phyloP scores from a whole-genome alignment of 2,113 vertebrate genomes.

The Onychostoma macrolepis region DNA sequence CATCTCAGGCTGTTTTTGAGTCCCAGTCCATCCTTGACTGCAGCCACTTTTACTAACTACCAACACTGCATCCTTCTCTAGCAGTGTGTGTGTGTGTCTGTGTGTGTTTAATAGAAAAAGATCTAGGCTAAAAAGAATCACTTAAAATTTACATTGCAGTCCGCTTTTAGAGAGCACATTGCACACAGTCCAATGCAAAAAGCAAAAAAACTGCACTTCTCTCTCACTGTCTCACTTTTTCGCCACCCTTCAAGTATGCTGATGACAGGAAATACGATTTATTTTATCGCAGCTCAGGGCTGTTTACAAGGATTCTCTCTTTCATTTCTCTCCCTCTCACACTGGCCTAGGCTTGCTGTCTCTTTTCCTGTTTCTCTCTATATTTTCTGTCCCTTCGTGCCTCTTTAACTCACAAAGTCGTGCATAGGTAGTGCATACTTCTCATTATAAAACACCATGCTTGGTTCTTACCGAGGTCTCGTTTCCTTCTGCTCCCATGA shows the following conservation, averaged over 20 bases:
- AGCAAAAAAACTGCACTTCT: background rate
- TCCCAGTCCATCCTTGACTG: background rate
- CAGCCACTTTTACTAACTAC: background rate
- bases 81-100: background rate
- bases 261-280: conserved; percentile 26
- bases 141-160: conserved; percentile 6
- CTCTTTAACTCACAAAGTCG: background rate
- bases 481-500: conserved; percentile 5
- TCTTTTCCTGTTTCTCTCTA: background rate
- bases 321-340: conserved; percentile 15
- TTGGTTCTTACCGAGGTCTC: background rate
- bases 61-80: background rate
- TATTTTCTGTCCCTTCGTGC: conserved; percentile 16
- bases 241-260: conserved; percentile 24
- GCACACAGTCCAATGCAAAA: background rate
- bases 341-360: background rate
- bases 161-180: conserved; percentile 3
- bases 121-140: conserved; percentile 5
- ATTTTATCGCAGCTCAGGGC: background rate
- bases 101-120: background rate
- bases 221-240: background rate
- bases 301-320: conserved; percentile 9
- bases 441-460: background rate
- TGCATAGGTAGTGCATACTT: background rate
- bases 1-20: background rate